Evolutionary conservation across 2,888 invertebrate genomes (phyloP), one percentile per base, ranked within the genome.

Genomic region (Calliopum simillimum): DNA sequence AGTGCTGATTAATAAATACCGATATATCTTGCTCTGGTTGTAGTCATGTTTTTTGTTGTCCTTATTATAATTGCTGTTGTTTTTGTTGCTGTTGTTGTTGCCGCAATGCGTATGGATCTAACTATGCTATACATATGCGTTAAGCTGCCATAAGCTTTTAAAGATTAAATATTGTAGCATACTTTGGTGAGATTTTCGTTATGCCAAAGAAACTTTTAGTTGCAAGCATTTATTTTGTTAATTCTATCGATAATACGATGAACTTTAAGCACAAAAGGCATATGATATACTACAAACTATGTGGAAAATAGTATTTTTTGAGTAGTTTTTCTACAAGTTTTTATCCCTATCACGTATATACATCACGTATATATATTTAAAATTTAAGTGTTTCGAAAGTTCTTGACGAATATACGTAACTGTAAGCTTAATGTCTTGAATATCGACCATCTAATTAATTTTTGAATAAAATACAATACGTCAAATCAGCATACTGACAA

Each of bases 1-100:
- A 61, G 61, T 61, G 68, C 68, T 68, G 67, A 67, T 67, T 58
- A 67, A 67, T 59, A 67, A 58, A 67, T 49, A 6, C 33, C 33
- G 33, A 33, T 33, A 8, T 33, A 33, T 33, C 33, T 33, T 33
- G 3, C 6, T 33, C n/a, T 46, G 56, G 47, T 13, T 23, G 33
- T 33, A 6, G 33, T 33, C 8, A 8, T 33, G 8, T 33, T 33
- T 33, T 3, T 33, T 33, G 33, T 33, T 8, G 33, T n/a, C n/a
- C 33, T 33, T 33, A n/a, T 33, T 33, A 33, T 33, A 33, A 33
- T 19, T 41, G 59, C n/a, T 33, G 47, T 44, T 61, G 61, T 61
- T n/a, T 16, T 21, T 41, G 41, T 55, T 53, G 53, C 11, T 16
- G 53, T 16, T 16, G 53, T 16, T 55, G 21, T 19, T 55, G 33